phyloP scores from a whole-genome alignment of 2,113 vertebrate genomes.

The Percina caprodes region DNA sequence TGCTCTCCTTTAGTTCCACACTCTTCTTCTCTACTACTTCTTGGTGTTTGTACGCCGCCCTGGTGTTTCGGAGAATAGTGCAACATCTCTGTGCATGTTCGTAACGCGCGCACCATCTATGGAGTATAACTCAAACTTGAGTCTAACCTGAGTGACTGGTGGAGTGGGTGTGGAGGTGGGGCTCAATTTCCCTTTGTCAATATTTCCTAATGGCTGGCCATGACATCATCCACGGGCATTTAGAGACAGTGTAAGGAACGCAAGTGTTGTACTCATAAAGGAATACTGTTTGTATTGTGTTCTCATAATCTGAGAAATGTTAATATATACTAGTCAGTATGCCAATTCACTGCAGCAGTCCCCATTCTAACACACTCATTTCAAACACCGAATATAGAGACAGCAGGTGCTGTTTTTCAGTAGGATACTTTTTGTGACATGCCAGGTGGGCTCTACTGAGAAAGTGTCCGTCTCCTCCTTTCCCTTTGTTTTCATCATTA shows the following conservation, averaged over 20 bases:
- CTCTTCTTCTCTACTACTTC: too few species aligned
- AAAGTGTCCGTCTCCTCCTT: background rate
- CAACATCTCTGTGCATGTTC: too few species aligned
- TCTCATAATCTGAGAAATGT: constrained; percentile 14
- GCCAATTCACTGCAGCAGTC: background rate
- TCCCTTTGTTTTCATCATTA: background rate
- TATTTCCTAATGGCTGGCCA: too few species aligned
- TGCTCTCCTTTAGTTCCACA: too few species aligned
- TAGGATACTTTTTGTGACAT: constrained; percentile 13
- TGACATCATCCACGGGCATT: background rate
- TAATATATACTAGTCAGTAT: background rate
- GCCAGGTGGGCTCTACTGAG: constrained; percentile 24
- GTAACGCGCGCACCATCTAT: too few species aligned
- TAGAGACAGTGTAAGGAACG: background rate
- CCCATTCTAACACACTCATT: constrained; percentile 28
- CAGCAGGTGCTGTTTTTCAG: constrained; percentile 16
- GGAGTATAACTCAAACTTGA: too few species aligned
- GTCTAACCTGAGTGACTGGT: too few species aligned
- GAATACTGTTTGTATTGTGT: background rate
- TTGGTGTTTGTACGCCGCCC: too few species aligned
- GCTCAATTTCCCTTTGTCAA: too few species aligned
- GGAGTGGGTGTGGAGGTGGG: too few species aligned
- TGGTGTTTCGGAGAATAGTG: too few species aligned
- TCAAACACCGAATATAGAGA: constrained; percentile 16
- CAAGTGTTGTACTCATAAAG: constrained; percentile 16